Base-by-base conservation (phyloP, 2,113 vertebrate species). In the Regulus satrapa region DNA sequence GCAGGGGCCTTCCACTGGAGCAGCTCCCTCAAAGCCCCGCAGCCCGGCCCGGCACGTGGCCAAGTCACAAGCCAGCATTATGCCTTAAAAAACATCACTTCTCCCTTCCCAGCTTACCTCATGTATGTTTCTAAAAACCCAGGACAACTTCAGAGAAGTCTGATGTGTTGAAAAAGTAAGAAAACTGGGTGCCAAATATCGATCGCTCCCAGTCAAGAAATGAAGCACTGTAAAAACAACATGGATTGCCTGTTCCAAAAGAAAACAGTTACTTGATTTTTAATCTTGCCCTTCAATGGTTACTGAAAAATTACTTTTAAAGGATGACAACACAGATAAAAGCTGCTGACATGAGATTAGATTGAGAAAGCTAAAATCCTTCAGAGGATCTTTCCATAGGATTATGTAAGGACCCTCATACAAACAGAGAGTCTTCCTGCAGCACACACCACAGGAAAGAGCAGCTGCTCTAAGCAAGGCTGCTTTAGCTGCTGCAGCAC, bases 161-260 rank as follows among this genome's bases (percentile, higher is more conserved):
- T 99, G 99, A 38, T 99, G 99, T 38, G 98, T 98, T 55, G 98
- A 98, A 96, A 99, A 99, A 31, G 97, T 98, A 21, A 99, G 97
- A 58, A 98, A 94, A 96, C 99, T 99, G 7, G 98, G 98, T 8
- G 98, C 97, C 59, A 99, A 97, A 26, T 98, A 98, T 7, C 98
- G 97, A 81, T 98, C 98, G 63, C 95, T 98, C 76, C 98, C 97
- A 83, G 98, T 99, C 85, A 99, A 97, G 94, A 99, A 98, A 96
- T 99, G 98, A 68, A 99, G 96, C 69, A 98, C 40, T 95, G 98
- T 98, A 98, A 97, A 98, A 92, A 97, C 94, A 8, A 98, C 96
- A 10, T 98, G 99, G 76, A 99, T 49, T 2, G 97, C 94, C 99
- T 99, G 89, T 85, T 96, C 32, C 62, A 84, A 97, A 97, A 93